phyloP scores from a whole-genome alignment of 2,888 invertebrate species.

The Galerucella nymphaeae region DNA sequence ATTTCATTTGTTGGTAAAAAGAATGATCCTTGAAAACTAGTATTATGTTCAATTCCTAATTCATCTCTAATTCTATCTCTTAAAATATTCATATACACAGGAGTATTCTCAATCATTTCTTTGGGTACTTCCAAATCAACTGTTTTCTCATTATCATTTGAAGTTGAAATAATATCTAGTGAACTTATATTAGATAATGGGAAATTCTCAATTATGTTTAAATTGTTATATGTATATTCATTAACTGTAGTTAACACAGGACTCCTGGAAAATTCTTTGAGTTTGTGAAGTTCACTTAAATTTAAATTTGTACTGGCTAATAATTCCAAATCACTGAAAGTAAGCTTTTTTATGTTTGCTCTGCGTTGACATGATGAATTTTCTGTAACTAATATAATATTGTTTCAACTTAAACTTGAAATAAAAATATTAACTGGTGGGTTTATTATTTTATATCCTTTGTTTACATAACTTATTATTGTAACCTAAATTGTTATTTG shows the following conservation, averaged over 20 bases:
- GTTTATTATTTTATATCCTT: no score
- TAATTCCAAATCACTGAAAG: constrained; percentile 74
- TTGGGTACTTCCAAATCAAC: constrained; percentile 30
- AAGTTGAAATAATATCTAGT: constrained; percentile 32
- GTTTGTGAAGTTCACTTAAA: constrained; percentile 70
- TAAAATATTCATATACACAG: not conserved
- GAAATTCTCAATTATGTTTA: constrained; percentile 50
- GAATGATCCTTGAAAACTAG: not conserved
- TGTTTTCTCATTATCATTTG: constrained; percentile 27
- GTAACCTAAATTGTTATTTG: no score
- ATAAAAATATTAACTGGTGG: not conserved
- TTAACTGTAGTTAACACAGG: constrained; percentile 40
- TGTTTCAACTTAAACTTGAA: constrained; percentile 18
- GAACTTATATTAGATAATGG: constrained; percentile 28
- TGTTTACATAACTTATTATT: no score
- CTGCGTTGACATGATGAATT: constrained; percentile 73
- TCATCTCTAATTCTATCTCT: not conserved
- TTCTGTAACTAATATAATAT: constrained; percentile 69
- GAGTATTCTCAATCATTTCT: not conserved
- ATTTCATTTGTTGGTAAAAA: constrained; percentile 11
- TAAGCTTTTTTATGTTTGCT: constrained; percentile 75
- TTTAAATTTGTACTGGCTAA: constrained; percentile 70
- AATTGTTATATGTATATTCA: constrained; percentile 61
- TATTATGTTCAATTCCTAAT: constrained; percentile 16
- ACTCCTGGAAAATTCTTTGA: constrained; percentile 61